phyloP scores from a whole-genome alignment of 2,113 vertebrate genomes.

The Chamaea fasciata region DNA sequence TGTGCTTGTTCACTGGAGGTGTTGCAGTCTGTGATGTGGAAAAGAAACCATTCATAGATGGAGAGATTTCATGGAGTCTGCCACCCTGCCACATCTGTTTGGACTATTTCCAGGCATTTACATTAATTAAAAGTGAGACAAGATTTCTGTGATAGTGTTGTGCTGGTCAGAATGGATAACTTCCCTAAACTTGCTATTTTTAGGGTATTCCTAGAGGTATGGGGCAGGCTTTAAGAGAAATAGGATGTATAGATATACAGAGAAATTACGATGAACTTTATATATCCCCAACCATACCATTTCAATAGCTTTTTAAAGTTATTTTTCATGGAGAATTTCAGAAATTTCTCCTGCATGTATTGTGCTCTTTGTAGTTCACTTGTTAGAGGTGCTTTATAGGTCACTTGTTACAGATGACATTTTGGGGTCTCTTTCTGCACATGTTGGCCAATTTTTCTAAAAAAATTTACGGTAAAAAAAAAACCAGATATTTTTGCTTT shows the following conservation, averaged over 20 bases:
- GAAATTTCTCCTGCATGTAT: background rate
- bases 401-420: background rate
- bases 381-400: background rate
- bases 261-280: background rate
- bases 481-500: background rate
- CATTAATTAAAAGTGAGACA: background rate
- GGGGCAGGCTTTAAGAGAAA: background rate
- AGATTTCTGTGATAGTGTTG: background rate
- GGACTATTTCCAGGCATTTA: background rate
- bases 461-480: background rate
- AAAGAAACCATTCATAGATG: fast-evolving
- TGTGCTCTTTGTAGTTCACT: background rate
- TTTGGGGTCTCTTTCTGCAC: background rate
- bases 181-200: background rate
- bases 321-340: background rate
- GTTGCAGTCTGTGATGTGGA: background rate
- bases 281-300: background rate
- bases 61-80: background rate
- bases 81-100: background rate
- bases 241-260: background rate
- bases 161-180: background rate
- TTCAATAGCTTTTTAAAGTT: background rate
- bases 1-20: background rate
- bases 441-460: background rate
- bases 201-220: background rate